Evolutionary conservation across 2,888 invertebrate species (phyloP), one percentile per base, ranked within the genome.

Genomic region (Dryocosmus kuriphilus): DNA sequence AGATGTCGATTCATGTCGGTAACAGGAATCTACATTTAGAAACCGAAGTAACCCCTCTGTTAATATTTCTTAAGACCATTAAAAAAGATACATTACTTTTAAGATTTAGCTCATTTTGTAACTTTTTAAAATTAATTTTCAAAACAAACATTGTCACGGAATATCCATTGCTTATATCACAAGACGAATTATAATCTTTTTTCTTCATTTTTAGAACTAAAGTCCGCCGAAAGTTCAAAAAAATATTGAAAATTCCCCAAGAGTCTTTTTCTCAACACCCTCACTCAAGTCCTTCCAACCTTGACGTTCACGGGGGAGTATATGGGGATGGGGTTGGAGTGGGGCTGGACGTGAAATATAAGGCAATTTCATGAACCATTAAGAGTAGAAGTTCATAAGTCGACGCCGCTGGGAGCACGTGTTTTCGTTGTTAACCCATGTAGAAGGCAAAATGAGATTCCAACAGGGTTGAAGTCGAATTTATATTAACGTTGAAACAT

Each of bases 301-400:
- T 30, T 71, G 67, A 71, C 46, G 67, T 51, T 71, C 67, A 30
- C 9, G 46, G 46, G 46, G 30, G 46, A 30, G 67, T 41, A 38
- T 9, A 65, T 16, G 35, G 65, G 65, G 41, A 9, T 63, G 65
- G 67, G 27, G 19, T 65, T 30, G 30, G 30, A 8, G 30, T 51
- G 51, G 41, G 71, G 71, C 71, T 71, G 76, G 76, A 77, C 76
- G 85, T 88, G 88, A 88, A 88, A 88, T 88, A 88, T 88, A 87
- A 86, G 88, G 88, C 88, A 88, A 88, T 88, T 88, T 88, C 88
- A 88, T 88, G 88, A 88, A 86, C 88, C 88, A 88, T 88, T 88
- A 88, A 87, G 88, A 88, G 84, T 85, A 86, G 87, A 86, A 88
- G 87, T 88, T 88, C 88, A 88, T 88, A 88, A 88, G 88, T 86